A percentile compares a stretch with the other conserved stretches of the same genome.
Conservation (phyloP, 2,113 vertebrate genomes). For the Spizaetus ornatus region DNA sequence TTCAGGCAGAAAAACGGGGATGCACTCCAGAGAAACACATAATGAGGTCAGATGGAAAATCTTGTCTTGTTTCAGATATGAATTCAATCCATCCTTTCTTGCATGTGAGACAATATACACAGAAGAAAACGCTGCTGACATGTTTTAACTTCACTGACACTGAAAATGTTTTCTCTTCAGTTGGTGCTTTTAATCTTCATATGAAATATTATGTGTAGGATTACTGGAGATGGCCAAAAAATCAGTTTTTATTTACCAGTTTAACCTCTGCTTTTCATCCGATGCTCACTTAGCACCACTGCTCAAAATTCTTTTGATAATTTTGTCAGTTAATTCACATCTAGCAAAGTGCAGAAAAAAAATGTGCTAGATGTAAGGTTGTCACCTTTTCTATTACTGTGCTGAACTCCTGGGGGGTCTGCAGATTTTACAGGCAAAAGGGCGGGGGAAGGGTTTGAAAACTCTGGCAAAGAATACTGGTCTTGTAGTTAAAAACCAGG, state of each 20-base stretch:
- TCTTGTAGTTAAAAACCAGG: slow-evolving; percentile 60
- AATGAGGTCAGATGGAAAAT: slow-evolving; percentile 79
- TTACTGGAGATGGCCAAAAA: background rate
- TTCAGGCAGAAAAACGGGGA: slow-evolving; percentile 65
- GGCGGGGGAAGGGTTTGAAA: background rate
- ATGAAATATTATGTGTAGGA: slow-evolving; percentile 12
- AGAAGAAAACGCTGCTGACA: slow-evolving; percentile 50
- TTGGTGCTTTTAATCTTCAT: slow-evolving; percentile 31
- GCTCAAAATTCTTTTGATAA: background rate
- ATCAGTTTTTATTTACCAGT: slow-evolving; percentile 8
- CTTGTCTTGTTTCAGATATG: slow-evolving; percentile 70
- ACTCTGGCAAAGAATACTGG: slow-evolving; percentile 56
- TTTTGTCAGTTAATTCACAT: slow-evolving; percentile 50
- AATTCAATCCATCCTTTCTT: slow-evolving; percentile 72
- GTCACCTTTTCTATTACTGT: slow-evolving; percentile 31
- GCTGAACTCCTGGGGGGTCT: slow-evolving; percentile 4
- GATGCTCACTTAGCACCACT: background rate
- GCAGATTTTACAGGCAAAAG: slow-evolving; percentile 10
- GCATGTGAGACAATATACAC: slow-evolving; percentile 57
- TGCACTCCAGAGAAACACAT: slow-evolving; percentile 71
- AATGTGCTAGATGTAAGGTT: slow-evolving; percentile 21
- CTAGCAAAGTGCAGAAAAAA: slow-evolving; percentile 3
- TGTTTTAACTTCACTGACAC: slow-evolving; percentile 64
- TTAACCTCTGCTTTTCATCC: background rate
- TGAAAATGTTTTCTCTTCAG: slow-evolving; percentile 51